Evolutionary conservation across 2,888 invertebrate genomes (phyloP), one percentile per base, ranked within the genome.

Genomic region (Xestia ashworthii): DNA sequence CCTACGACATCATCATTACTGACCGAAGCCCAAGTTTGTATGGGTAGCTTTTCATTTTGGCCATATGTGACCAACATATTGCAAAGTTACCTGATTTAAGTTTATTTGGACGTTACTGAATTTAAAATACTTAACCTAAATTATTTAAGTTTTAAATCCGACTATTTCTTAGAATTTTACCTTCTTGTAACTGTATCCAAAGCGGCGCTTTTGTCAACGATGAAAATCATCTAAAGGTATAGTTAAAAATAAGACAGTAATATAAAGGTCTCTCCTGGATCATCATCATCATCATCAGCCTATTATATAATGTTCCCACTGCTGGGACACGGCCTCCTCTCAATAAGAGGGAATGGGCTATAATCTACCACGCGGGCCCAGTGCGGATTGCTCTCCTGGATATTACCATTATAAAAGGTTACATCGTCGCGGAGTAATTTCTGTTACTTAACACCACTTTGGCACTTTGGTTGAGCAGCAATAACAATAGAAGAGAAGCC

Each of bases 401-500:
- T 69, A 41, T 69, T 38, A 38, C 44, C 48, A 55, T 55, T 8
- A 41, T 68, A 78, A 72, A 78, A 58, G 73, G 83, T 82, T 74
- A 55, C 55, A 14, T 16, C 58, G 19, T 53, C 38, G 19, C 32
- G 9, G 12, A 55, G 44, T 41, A 22, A 75, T 66, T 48, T 64
- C 67, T 25, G 64, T 69, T 81, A 84, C 78, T 75, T 72, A 78
- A 71, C 71, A 75, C 48, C 62, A 74, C 77, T 87, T 78, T 66
- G 44, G 76, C 62, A 74, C 77, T 87, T 78, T 66, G 44, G 76
- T 75, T 74, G 73, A 75, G 72, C 62, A 76, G 76, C 76, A 81
- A 85, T 83, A 87, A 86, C 82, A 88, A 84, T 83, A 78, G 65
- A 69, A 67, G 50, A 71, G 60, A 74, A 73, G 71, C 70, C 65